Evolutionary conservation across 2,797 vertebrate species (phyloP), one percentile per base, ranked within the genome.

Genomic region (Clamator glandarius): DNA sequence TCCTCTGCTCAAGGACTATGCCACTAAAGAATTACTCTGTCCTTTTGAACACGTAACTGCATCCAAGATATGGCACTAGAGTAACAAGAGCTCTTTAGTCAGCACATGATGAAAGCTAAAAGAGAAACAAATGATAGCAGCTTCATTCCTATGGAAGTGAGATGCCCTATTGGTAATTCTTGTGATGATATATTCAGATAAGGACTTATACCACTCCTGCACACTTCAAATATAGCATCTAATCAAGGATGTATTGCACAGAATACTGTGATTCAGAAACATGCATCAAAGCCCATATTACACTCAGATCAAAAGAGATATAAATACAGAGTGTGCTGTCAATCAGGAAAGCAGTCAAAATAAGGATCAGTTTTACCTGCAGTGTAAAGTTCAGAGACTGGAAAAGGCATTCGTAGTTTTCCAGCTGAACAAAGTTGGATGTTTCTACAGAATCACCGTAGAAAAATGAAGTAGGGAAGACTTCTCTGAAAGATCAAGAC

Each of bases 331-430:
- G 81, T 4, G 6, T 42, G 41, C 26, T 69, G 41, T 44, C 41
- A 76, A 78, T 36, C 35, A 83, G 24, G 4, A 81, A 70, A 90
- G 18, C 13, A 73, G 21, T 58, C 33, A 76, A 81, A 74, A 41
- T 44, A 87, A 64, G 17, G 12, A 78, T 59, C 41, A 72, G 18
- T 55, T 75, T 89, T 98, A 99, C 99, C 99, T 99, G 99, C 88
- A 99, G 98, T 9, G 99, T 99, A 95, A 99, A 96, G 96, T 99
- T 99, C 70, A 99, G 98, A 54, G 98, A 98, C 95, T 99, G 99
- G 94, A 99, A 99, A 93, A 98, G 97, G 90, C 99, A 99, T 75
- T 99, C 98, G 63, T 98, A 97, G 92, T 99, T 98, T 39, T 99
- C 98, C 81, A 99, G 66, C 83, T 98, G 98, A 93, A 99, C 83